Percentiles rank a stretch among this genome's conserved stretches.
These are phyloP conservation scores for Parnassius smintheus DNA, from an alignment of 2,888 invertebrate genomes.

Conservation along the genomic window DNA sequence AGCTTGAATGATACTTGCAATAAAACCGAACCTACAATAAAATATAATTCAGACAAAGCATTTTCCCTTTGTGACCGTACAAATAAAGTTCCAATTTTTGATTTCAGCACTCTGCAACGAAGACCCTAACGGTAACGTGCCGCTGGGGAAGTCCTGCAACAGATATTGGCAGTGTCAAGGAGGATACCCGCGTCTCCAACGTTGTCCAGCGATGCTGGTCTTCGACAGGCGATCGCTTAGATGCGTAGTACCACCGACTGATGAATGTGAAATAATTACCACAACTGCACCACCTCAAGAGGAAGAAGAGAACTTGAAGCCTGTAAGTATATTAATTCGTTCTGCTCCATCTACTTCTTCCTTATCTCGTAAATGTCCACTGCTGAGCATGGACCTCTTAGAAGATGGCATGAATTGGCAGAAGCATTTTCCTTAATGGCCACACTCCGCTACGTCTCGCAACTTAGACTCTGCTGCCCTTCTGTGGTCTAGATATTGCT, in stretches of 20 bases:
- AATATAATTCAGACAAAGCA: too few species aligned
- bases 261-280: slow-evolving; percentile 92
- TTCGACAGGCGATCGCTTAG: slow-evolving; percentile 91
- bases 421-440: not conserved
- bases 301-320: slow-evolving; percentile 58
- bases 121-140: slow-evolving; percentile 94
- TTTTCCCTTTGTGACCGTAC: not conserved
- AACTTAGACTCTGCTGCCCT: too few species aligned
- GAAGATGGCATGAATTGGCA: not conserved
- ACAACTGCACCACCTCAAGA: slow-evolving; percentile 85
- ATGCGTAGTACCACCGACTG: slow-evolving; percentile 94
- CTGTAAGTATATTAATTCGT: slow-evolving; percentile 39
- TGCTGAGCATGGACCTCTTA: too few species aligned
- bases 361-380: too few species aligned
- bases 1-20: too few species aligned
- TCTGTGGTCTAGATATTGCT: too few species aligned
- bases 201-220: slow-evolving; percentile 94
- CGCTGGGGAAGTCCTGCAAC: slow-evolving; percentile 95
- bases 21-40: too few species aligned
- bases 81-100: not conserved
- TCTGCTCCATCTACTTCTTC: not conserved
- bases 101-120: slow-evolving; percentile 93
- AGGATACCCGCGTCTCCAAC: slow-evolving; percentile 93
- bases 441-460: too few species aligned
- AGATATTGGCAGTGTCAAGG: slow-evolving; percentile 97